These are phyloP conservation scores for Brachionus manjavacas DNA, from an alignment of 1,140 invertebrate species.

Conservation along the genomic window DNA sequence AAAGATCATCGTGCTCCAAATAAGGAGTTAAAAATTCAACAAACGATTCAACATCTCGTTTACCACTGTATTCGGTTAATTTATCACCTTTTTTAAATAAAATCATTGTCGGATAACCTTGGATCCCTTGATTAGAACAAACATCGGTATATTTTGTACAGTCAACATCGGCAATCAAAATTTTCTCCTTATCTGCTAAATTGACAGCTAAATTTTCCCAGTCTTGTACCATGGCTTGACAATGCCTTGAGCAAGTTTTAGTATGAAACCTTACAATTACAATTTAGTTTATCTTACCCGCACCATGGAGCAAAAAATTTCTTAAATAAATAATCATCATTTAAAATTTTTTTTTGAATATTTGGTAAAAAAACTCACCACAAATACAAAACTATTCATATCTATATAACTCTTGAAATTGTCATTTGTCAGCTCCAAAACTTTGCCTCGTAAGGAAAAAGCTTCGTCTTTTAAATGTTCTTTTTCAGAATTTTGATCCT, in stretches of 20 bases:
- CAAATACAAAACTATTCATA: background rate
- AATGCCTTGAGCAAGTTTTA: background rate
- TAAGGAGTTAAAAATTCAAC: slow-evolving; percentile 13
- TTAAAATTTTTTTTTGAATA: background rate
- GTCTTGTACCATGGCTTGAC: background rate
- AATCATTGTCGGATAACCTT: background rate
- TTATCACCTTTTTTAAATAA: background rate
- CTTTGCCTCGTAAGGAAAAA: background rate
- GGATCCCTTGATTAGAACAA: background rate
- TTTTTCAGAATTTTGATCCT: background rate
- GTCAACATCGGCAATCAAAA: slow-evolving; percentile 3
- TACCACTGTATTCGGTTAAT: background rate
- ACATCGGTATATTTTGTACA: background rate
- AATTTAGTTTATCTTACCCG: background rate
- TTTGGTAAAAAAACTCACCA: background rate
- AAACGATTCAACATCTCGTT: background rate
- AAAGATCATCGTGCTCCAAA: slow-evolving; percentile 25
- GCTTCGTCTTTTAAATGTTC: background rate
- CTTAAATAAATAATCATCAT: background rate
- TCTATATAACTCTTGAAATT: background rate
- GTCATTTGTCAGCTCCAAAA: background rate
- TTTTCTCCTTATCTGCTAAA: background rate
- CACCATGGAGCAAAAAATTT: slow-evolving; percentile 38
- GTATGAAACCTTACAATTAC: background rate
- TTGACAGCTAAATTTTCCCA: slow-evolving; percentile 11